These are phyloP conservation scores for Marisa cornuarietis DNA, from an alignment of 1,140 invertebrate species.

Conservation along the genomic window DNA sequence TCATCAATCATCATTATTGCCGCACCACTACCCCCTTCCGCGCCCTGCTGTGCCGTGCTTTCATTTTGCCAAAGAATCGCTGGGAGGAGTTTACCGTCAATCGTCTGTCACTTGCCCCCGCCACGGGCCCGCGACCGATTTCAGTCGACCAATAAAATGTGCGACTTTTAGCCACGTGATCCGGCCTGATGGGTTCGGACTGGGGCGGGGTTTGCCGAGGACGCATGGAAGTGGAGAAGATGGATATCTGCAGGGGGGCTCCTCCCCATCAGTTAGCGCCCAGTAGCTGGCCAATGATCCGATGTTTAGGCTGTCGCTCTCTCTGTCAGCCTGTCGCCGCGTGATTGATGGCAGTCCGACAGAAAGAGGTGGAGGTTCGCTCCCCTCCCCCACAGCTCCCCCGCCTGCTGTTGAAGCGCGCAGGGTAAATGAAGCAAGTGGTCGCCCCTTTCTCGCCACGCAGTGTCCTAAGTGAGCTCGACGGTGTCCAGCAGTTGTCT, in stretches of 20 bases:
- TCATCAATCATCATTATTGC: constrained; percentile 37
- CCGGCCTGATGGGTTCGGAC: background rate
- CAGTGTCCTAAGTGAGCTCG: too few species aligned
- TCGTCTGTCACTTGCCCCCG: constrained; percentile 23
- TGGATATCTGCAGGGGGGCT: constrained; percentile 23
- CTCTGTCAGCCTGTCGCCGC: too few species aligned
- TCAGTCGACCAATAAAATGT: constrained; percentile 17
- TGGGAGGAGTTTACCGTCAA: constrained; percentile 1
- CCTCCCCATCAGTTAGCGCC: constrained; percentile 26
- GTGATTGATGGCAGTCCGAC: too few species aligned
- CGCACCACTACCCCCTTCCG: constrained; percentile 11
- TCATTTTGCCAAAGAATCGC: constrained; percentile 1
- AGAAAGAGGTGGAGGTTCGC: too few species aligned
- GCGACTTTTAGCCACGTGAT: constrained; percentile 24
- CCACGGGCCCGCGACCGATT: constrained; percentile 15
- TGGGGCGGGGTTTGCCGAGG: background rate
- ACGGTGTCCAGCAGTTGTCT: too few species aligned
- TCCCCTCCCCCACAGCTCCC: too few species aligned
- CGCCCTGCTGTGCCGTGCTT: background rate
- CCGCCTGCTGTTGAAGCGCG: too few species aligned
- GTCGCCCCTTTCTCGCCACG: too few species aligned
- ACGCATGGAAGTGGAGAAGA: constrained; percentile 21
- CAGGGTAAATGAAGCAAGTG: too few species aligned
- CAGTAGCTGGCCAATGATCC: too few species aligned
- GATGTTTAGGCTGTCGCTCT: too few species aligned